phyloP scores from a whole-genome alignment of 2,888 invertebrate genomes.

The Temnothorax ravouxi region DNA sequence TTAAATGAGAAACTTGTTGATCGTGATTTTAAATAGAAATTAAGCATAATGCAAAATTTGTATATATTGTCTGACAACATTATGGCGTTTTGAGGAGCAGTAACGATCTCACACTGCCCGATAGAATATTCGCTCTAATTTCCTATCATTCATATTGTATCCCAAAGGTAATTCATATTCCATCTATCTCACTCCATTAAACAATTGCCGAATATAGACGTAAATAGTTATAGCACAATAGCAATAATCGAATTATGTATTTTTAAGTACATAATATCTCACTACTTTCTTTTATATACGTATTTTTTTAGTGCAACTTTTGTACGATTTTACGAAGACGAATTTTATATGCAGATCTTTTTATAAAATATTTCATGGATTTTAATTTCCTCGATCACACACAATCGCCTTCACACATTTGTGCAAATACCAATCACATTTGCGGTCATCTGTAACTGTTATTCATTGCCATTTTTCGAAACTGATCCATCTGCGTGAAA shows the following conservation, averaged over 20 bases:
- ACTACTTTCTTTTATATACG: conserved; percentile 64
- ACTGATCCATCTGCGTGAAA: conserved; percentile 61
- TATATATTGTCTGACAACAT: conserved; percentile 69
- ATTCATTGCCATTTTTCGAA: conserved; percentile 54
- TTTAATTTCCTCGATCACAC: conserved; percentile 51
- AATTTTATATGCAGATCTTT: conserved; percentile 47
- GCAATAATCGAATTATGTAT: conserved; percentile 60
- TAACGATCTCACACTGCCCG: conserved; percentile 57
- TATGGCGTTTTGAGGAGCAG: conserved; percentile 67
- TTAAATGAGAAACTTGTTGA: conserved; percentile 51
- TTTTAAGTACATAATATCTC: conserved; percentile 53
- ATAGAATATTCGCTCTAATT: conserved; percentile 61
- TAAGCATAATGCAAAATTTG: conserved; percentile 31
- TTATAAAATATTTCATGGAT: conserved; percentile 63
- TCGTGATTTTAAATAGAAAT: conserved; percentile 58
- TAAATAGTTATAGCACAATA: conserved; percentile 60
- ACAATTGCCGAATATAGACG: conserved; percentile 55
- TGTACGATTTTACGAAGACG: conserved; percentile 61
- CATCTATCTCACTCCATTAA: conserved; percentile 55
- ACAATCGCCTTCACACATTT: neutral
- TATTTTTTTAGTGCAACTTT: conserved; percentile 64
- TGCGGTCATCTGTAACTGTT: neutral
- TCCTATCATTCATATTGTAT: conserved; percentile 46
- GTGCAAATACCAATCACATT: neutral
- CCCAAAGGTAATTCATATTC: conserved; percentile 38